Base-by-base conservation (phyloP, 2,113 vertebrate genomes). In the Lophochroa leadbeateri region DNA sequence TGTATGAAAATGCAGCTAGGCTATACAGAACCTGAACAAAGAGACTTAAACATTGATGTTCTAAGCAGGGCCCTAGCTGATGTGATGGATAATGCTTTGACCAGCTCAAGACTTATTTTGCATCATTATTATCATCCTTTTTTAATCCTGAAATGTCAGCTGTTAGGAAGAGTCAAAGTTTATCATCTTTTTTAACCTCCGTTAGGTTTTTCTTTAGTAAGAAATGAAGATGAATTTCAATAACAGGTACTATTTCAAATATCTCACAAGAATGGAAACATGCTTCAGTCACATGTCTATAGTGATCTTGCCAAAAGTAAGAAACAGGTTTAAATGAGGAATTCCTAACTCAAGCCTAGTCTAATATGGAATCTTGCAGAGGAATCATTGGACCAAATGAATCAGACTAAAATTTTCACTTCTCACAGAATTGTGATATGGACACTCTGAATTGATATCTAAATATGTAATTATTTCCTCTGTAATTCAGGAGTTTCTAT, bases 141-240 rank as follows among this genome's bases (percentile, higher is more conserved):
- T 75, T 85, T 82, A 87, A 82, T 84, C 44, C 21, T 87, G 61
- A 95, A 94, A 95, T 81, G 82, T 94, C 81, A 94, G 35, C 84
- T 92, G 77, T 88, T 86, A 92, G 52, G 55, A 85, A 31, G 27
- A 88, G 61, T 11, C 33, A 61, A 74, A 58, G n/a, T 70, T 65
- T 85, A 46, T 60, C 3, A 35, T 71, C 44, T 16, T 58, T 75
- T 84, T 70, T 79, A 11, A 2, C 24, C 25, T 39, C 19, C 47
- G 15, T 35, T 81, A 78, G n/a, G n/a, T 55, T 91, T 86, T n/a
- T 35, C 69, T 39, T 86, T 82, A 80, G 52, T 17, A 70, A 70
- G 13, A 60, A 82, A 41, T 21, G 6, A 88, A 27, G 27, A 68
- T 44, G 47, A 82, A 83, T 92, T 94, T 80, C 76, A 92, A 29